Percentiles rank a stretch among this genome's conserved stretches.
Conservation (phyloP, 2,888 invertebrate genomes). For the Aelia acuminata region DNA sequence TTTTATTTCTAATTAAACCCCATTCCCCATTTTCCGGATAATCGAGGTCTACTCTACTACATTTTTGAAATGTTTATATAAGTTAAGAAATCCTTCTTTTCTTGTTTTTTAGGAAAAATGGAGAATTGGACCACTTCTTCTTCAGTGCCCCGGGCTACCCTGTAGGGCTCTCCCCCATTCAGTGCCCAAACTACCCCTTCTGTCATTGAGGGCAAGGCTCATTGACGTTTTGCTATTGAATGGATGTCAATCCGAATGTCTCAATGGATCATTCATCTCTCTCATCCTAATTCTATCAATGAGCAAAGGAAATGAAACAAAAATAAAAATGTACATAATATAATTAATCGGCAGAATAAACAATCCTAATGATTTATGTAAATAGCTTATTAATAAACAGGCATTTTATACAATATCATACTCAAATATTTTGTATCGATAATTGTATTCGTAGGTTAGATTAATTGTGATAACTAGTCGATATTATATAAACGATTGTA, state of each 20-base stretch:
- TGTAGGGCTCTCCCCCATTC: conserved; percentile 60
- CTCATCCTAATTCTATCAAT: neutral
- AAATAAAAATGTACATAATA: neutral
- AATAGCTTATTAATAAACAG: neutral
- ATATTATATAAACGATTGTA: neutral
- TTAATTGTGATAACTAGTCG: conserved; percentile 17
- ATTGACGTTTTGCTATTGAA: neutral
- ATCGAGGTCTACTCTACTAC: too few species aligned
- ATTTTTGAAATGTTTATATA: neutral
- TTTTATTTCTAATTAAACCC: too few species aligned
- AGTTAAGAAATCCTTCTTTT: neutral
- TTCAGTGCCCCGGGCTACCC: conserved; percentile 63
- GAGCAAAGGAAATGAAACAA: neutral
- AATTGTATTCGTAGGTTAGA: neutral
- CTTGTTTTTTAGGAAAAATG: conserved; percentile 33
- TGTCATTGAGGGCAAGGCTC: conserved; percentile 30
- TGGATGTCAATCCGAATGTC: neutral
- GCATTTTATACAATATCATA: neutral
- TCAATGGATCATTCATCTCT: neutral
- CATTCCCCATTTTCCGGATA: too few species aligned
- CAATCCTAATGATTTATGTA: neutral
- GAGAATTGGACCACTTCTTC: conserved; percentile 58
- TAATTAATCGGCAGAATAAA: neutral
- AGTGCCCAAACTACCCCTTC: conserved; percentile 64
- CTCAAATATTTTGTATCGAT: neutral